These are phyloP conservation scores for Lethocerus indicus DNA, from an alignment of 1,140 invertebrate species.

Conservation along the genomic window DNA sequence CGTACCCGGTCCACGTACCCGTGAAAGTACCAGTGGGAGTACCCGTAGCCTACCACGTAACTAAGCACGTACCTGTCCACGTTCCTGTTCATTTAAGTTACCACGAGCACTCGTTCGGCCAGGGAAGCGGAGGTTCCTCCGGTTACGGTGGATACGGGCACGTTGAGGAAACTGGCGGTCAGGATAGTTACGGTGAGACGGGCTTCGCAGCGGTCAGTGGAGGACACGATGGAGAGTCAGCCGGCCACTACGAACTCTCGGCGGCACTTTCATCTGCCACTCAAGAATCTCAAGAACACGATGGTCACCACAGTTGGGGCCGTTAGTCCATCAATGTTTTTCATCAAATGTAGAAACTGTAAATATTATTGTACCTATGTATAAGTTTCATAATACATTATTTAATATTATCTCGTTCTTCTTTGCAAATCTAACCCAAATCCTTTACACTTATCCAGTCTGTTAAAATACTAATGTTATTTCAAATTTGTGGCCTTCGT, in stretches of 20 bases:
- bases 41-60: background rate
- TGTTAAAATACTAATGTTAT: no score
- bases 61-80: background rate
- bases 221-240: background rate
- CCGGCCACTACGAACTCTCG: background rate
- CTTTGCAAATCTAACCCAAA: no score
- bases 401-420: no score
- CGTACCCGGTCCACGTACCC: slow-evolving; percentile 5
- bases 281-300: background rate
- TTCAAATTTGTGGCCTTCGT: no score
- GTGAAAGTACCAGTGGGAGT: slow-evolving; percentile 7
- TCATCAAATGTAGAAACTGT: no score
- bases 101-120: background rate
- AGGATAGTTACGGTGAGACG: background rate
- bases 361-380: no score
- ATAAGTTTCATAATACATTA: no score
- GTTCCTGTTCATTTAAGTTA: background rate
- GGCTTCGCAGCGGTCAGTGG: background rate
- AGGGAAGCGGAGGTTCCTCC: background rate
- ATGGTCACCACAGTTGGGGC: no score
- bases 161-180: background rate
- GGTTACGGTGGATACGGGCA: background rate
- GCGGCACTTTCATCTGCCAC: background rate
- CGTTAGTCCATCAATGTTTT: no score
- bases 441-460: no score